phyloP scores from a whole-genome alignment of 2,797 vertebrate genomes.

The Myotis daubentonii region DNA sequence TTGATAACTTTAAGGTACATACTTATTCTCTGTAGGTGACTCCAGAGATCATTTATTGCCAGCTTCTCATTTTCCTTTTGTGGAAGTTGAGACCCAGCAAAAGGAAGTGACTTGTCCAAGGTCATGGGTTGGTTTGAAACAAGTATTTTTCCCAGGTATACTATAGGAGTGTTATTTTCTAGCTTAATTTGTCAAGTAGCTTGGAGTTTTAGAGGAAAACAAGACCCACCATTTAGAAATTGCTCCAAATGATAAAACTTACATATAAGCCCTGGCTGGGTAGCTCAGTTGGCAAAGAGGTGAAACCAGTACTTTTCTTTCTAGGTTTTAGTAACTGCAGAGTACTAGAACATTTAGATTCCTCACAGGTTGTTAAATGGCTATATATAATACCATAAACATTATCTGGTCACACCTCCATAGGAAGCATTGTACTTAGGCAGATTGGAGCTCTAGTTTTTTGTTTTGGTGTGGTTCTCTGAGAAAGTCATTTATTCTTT shows the following conservation, averaged over 20 bases:
- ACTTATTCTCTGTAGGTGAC: not conserved
- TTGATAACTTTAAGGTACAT: slow-evolving; percentile 41
- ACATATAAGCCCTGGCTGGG: not conserved
- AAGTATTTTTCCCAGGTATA: slow-evolving; percentile 49
- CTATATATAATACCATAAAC: not conserved
- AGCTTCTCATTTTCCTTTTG: slow-evolving; percentile 39
- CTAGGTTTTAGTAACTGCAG: slow-evolving; percentile 39
- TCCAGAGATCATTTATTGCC: not conserved
- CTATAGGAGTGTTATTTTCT: slow-evolving; percentile 22
- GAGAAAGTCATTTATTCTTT: slow-evolving; percentile 38
- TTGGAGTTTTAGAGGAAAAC: slow-evolving; percentile 42
- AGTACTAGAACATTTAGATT: slow-evolving; percentile 47
- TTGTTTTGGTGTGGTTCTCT: slow-evolving; percentile 11
- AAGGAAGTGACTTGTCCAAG: slow-evolving; percentile 20
- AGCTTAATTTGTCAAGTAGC: not conserved
- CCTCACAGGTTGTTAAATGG: not conserved
- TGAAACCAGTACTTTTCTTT: slow-evolving; percentile 42
- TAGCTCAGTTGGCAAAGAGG: not conserved
- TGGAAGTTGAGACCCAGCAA: slow-evolving; percentile 36
- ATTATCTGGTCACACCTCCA: not conserved
- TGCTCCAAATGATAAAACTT: slow-evolving; percentile 46
- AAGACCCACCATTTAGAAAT: slow-evolving; percentile 19
- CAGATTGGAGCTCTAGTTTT: not conserved
- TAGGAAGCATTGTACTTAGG: not conserved
- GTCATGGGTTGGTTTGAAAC: slow-evolving; percentile 42